Base-by-base conservation (phyloP, 2,888 invertebrate species). In the Cecidostiba fungosa region DNA sequence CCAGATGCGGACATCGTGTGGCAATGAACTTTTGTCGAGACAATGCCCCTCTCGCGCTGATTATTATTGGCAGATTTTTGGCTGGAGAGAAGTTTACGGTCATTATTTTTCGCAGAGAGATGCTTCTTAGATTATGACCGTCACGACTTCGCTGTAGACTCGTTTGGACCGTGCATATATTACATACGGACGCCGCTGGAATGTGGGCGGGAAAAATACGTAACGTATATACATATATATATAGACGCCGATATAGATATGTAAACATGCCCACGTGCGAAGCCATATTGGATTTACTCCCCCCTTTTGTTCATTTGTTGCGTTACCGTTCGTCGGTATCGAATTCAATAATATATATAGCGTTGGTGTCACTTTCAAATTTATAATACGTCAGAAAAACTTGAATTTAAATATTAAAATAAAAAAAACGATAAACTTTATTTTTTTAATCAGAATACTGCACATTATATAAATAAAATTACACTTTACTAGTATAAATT, bases 201-300 rank as follows among this genome's bases (percentile, higher is more conserved):
- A 66, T 29, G 29, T 66, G 66, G 54, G 66, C 66, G 66, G 66
- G 66, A 66, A 66, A 66, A 66, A 26, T 3, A 26, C 29, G 66
- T 29, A 26, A 66, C 26, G n/a, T 14, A 29, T 66, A 66, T 66
- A 66, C 10, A 29, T 66, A 66, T 66, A 66, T 14, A 12, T 66
- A 14, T 66, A 29, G 23, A 10, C 23, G 29, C 29, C 14, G 29
- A 66, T 66, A 26, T 10, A 66, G 23, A 66, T 66, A 66, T 66
- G 66, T 66, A 66, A 66, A 66, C 66, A 66, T 26, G 66, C 66
- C 26, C 66, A 66, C 66, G 66, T 66, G 66, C 66, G 39, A 10
- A 43, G 36, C 36, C 43, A 43, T 73, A 29, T 73, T 73, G 73
- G 43, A 66, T 66, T 66, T 26, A 14, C 12, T 12, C 26, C 2